These are phyloP conservation scores for Tetrao urogallus DNA, from an alignment of 2,113 vertebrate genomes.

Conservation along the genomic window DNA sequence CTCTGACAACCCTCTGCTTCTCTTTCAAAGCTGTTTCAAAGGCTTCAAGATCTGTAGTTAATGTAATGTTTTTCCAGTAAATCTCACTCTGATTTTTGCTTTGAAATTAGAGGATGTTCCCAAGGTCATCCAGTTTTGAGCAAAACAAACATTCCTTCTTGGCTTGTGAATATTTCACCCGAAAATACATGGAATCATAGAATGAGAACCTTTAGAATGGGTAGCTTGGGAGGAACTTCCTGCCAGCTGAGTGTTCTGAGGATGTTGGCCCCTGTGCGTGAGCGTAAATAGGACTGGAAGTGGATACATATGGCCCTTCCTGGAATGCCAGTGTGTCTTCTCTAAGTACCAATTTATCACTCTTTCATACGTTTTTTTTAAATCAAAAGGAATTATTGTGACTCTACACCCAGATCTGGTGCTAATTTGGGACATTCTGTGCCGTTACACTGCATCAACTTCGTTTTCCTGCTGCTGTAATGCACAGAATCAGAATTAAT, in stretches of 20 bases:
- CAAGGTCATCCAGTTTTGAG: neutral
- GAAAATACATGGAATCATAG: neutral
- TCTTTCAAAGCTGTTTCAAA: neutral
- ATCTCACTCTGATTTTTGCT: neutral
- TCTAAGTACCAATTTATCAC: neutral
- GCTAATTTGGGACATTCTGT: neutral
- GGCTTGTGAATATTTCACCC: neutral
- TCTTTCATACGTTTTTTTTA: neutral
- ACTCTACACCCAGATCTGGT: neutral
- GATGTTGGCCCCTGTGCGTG: neutral
- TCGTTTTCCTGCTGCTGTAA: neutral
- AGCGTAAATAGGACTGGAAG: neutral
- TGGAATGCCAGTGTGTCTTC: neutral
- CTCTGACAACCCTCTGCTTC: neutral
- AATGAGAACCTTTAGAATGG: neutral
- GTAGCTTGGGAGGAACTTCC: neutral
- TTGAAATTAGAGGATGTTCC: neutral
- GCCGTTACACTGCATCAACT: neutral
- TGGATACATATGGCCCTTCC: neutral
- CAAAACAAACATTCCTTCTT: neutral
- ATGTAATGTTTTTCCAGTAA: accelerated
- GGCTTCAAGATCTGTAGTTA: neutral
- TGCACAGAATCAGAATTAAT: neutral
- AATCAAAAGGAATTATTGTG: neutral
- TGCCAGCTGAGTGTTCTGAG: accelerated